Evolutionary conservation across 2,888 invertebrate species (phyloP), one percentile per base, ranked within the genome.

Genomic region (Macrophya alboannulata): DNA sequence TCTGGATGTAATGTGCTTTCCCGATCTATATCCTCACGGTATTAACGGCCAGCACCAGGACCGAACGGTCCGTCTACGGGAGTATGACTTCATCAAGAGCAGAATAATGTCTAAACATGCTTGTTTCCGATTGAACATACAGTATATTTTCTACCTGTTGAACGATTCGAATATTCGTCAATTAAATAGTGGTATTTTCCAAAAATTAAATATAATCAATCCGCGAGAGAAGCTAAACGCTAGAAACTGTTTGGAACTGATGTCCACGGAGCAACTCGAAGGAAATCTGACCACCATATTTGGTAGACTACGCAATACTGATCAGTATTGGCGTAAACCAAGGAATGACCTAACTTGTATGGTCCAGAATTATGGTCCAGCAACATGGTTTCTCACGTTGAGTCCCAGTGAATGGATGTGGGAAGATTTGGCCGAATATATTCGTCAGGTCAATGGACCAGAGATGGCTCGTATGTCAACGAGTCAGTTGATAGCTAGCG

Each of bases 201-300:
- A 90, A 86, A 90, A 89, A 87, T 84, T 90, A 79, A 90, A 90
- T 86, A 72, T 87, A 4, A 86, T 85, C 76, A 88, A 88, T 86
- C 85, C 86, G n/a, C 86, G 84, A 84, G 77, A 88, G 76, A 88
- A 88, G 86, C 81, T 89, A 12, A 89, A 89, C 10, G 89, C 88
- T n/a, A 77, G 87, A 87, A 82, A 87, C 82, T 91, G 90, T 87
- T 83, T 91, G 21, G 55, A 89, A 12, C 87, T 88, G 87, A 81
- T 90, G 40, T 86, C 87, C 21, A 88, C 90, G 21, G 88, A 87
- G 84, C 88, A 90, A 76, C 68, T 91, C 12, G 90, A 90, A 88
- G 88, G 88, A 74, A 86, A 90, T 51, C 85, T 90, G 21, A 89
- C 85, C 8, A 87, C 90, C 12, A 88, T 91, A 31, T 91, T 90